Percentiles rank a stretch among this genome's conserved stretches.
Conservation (phyloP, 2,113 vertebrate genomes). For the Hippocampus guttulatus region DNA sequence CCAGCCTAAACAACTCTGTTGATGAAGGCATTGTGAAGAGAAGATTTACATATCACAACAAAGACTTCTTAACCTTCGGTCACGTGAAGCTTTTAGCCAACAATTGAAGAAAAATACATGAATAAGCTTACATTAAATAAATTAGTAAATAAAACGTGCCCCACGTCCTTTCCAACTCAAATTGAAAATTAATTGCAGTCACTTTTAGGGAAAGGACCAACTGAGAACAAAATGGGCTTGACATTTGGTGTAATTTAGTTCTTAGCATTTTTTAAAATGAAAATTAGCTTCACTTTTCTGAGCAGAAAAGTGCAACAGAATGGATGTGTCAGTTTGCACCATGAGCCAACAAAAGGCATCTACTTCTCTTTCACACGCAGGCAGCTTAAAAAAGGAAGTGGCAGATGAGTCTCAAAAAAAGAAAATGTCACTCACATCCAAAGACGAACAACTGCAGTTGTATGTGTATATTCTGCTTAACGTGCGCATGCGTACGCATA, state of each 20-base stretch:
- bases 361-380: conserved; percentile 56
- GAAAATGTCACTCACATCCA: conserved; percentile 61
- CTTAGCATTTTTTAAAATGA: not conserved
- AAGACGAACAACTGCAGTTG: conserved; percentile 7
- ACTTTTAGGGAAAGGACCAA: not conserved
- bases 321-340: conserved; percentile 69
- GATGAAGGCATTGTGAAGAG: not conserved
- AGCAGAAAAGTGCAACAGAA: conserved; percentile 60
- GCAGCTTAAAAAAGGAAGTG: conserved; percentile 63
- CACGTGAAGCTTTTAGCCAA: not conserved
- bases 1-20: not conserved
- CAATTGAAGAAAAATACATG: too few relatives aligned
- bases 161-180: too few relatives aligned
- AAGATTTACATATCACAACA: not conserved
- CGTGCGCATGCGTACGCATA: too few relatives aligned
- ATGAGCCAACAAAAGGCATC: conserved; percentile 59
- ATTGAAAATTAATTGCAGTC: not conserved
- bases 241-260: not conserved
- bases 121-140: too few relatives aligned
- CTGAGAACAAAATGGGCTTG: not conserved
- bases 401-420: conserved; percentile 35
- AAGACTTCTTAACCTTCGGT: not conserved
- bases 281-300: not conserved
- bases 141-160: too few relatives aligned
- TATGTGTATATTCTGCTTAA: not conserved